These are phyloP conservation scores for Sarcophaga variegata DNA, from an alignment of 2,888 invertebrate genomes.

Conservation along the genomic window DNA sequence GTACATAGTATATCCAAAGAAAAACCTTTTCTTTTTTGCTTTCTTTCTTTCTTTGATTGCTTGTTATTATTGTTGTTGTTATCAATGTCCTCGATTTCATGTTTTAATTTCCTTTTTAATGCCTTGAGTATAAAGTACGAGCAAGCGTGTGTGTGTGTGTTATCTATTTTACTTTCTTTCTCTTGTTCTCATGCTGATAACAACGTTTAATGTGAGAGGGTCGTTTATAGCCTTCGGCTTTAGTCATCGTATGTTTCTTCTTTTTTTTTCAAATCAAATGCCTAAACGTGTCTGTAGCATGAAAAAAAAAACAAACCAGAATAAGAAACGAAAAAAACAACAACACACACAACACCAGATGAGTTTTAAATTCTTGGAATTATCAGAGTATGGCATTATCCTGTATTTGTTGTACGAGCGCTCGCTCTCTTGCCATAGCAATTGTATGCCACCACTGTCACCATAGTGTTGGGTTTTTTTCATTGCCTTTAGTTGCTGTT, in stretches of 20 bases:
- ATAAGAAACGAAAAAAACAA: constrained; percentile 17
- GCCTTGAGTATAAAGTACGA: background rate
- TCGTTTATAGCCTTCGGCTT: constrained; percentile 64
- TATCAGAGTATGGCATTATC: constrained; percentile 63
- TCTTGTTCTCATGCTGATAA: background rate
- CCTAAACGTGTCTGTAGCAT: constrained; percentile 61
- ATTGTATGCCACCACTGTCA: too few species aligned
- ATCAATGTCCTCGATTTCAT: constrained; percentile 64
- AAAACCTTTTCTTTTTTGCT: constrained; percentile 12
- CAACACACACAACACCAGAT: constrained; percentile 46
- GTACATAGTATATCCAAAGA: too few species aligned
- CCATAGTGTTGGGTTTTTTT: constrained; percentile 3
- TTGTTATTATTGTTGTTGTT: background rate
- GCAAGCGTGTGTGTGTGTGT: constrained; percentile 5
- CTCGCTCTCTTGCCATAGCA: too few species aligned
- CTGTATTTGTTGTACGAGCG: constrained; percentile 28
- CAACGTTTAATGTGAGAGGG: constrained; percentile 56
- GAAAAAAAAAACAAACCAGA: constrained; percentile 23
- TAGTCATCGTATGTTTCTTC: constrained; percentile 44
- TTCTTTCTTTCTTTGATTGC: background rate
- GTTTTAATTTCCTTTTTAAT: constrained; percentile 57
- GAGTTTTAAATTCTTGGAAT: constrained; percentile 67
- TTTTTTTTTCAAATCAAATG: constrained; percentile 31
- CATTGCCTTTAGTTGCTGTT: constrained; percentile 22
- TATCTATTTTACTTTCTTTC: constrained; percentile 33